Evolutionary conservation across 2,888 invertebrate species (phyloP).

Genomic region (Auanema sp.): DNA sequence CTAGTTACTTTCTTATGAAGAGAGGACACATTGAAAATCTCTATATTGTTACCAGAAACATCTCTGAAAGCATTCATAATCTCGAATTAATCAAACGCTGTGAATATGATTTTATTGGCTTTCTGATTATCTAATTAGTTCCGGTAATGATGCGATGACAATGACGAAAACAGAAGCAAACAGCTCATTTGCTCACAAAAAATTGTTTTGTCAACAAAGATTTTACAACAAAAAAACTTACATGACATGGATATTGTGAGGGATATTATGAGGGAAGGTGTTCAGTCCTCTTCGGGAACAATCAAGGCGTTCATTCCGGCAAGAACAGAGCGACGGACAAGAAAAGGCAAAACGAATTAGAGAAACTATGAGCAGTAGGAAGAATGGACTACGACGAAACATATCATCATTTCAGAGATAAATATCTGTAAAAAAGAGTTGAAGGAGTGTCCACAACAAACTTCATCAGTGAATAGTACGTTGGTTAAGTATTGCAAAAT

Average conservation of each 20-base stretch:
- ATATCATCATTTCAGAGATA: too few relatives aligned
- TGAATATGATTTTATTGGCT: not conserved
- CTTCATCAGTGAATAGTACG: too few relatives aligned
- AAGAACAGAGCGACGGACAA: conserved; percentile 30
- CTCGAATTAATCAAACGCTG: not conserved
- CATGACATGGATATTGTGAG: conserved; percentile 29
- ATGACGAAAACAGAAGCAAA: not conserved
- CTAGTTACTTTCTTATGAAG: conserved; percentile 14
- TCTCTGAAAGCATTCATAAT: conserved; percentile 18
- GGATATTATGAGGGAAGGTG: conserved; percentile 30
- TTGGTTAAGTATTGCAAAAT: too few relatives aligned
- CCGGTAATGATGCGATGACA: not conserved
- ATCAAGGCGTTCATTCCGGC: conserved; percentile 32
- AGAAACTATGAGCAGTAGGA: too few relatives aligned
- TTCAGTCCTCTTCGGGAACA: conserved; percentile 34
- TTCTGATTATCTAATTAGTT: not conserved
- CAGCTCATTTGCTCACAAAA: not conserved
- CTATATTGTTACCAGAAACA: conserved; percentile 37
- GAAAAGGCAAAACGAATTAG: conserved; percentile 2
- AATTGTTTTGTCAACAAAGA: not conserved
- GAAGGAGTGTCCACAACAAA: too few relatives aligned
- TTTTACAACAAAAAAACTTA: conserved; percentile 2
- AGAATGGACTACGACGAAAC: too few relatives aligned
- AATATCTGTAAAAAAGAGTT: too few relatives aligned
- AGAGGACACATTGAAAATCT: conserved; percentile 22